Conservation (phyloP, 2,888 invertebrate genomes). For the Pelosia muscerda region DNA sequence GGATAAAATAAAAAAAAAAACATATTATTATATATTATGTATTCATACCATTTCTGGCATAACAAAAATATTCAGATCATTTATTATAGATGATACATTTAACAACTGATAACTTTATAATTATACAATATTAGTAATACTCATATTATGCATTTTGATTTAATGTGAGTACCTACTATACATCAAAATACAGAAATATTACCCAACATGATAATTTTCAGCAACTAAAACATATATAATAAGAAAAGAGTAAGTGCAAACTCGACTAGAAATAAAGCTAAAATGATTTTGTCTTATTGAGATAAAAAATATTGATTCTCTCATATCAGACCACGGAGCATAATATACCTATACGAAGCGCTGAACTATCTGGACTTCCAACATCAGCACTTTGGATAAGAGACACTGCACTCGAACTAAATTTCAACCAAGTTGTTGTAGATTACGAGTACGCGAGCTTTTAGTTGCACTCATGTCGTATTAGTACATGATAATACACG, state of each 20-base stretch:
- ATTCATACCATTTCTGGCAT: constrained; percentile 73
- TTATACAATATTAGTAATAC: constrained; percentile 48
- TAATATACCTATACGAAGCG: not conserved
- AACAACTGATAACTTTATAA: constrained; percentile 58
- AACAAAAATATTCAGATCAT: constrained; percentile 84
- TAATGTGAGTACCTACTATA: constrained; percentile 34
- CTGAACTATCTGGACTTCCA: not conserved
- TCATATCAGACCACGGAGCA: constrained; percentile 10
- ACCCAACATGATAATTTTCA: constrained; percentile 29
- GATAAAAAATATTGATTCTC: constrained; percentile 15
- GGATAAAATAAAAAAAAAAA: constrained; percentile 23
- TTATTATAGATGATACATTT: constrained; percentile 55
- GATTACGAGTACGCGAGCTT: too few species aligned
- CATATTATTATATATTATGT: constrained; percentile 58
- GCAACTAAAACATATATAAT: constrained; percentile 24
- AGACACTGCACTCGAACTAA: not conserved
- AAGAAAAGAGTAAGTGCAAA: constrained; percentile 35
- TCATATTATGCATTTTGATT: constrained; percentile 48
- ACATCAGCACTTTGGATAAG: not conserved
- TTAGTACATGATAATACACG: too few species aligned
- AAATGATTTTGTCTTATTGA: constrained; percentile 25
- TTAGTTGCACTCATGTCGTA: too few species aligned
- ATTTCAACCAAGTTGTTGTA: too few species aligned
- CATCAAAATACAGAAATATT: constrained; percentile 34
- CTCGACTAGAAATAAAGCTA: constrained; percentile 46